phyloP scores from a whole-genome alignment of 2,113 vertebrate species.

The Petaurus breviceps region DNA sequence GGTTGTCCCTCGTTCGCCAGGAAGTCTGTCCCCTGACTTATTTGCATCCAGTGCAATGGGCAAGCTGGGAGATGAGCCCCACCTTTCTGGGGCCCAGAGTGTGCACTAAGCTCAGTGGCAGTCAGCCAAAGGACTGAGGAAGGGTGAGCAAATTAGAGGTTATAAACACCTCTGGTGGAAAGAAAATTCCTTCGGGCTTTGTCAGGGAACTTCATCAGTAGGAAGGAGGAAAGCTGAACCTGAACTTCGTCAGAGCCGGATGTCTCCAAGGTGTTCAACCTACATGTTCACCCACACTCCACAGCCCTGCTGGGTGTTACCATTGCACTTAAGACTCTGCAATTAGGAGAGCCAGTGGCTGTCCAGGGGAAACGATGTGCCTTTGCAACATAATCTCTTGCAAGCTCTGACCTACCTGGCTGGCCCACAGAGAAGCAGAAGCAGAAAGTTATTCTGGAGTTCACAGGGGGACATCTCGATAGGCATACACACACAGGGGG shows the following conservation, averaged over 20 bases:
- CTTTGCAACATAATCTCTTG: slow-evolving; percentile 68
- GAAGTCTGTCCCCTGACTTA: not conserved
- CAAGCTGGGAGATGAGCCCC: not conserved
- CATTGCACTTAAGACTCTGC: slow-evolving; percentile 34
- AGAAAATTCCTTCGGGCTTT: not conserved
- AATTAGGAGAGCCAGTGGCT: slow-evolving; percentile 49
- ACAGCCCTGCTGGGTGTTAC: slow-evolving; percentile 7
- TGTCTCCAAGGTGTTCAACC: slow-evolving; percentile 22
- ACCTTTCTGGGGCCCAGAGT: not conserved
- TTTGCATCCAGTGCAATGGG: not conserved
- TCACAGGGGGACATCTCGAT: slow-evolving; percentile 55
- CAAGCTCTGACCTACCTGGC: slow-evolving; percentile 64
- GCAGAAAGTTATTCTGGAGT: slow-evolving; percentile 55
- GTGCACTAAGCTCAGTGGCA: not conserved
- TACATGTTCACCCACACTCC: slow-evolving; percentile 29
- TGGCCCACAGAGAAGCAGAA: slow-evolving; percentile 62
- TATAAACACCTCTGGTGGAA: slow-evolving; percentile 57
- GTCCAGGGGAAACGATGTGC: slow-evolving; percentile 43
- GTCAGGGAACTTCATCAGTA: slow-evolving; percentile 22
- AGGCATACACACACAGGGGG: slow-evolving; percentile 49
- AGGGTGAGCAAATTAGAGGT: slow-evolving; percentile 35
- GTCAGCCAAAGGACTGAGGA: not conserved
- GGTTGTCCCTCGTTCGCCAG: rapidly evolving
- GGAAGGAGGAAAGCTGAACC: slow-evolving; percentile 20
- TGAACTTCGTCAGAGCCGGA: not conserved